Percentiles rank a stretch among this genome's conserved stretches.
Conservation (phyloP, 2,888 invertebrate genomes). For the Scotopteryx bipunctaria region DNA sequence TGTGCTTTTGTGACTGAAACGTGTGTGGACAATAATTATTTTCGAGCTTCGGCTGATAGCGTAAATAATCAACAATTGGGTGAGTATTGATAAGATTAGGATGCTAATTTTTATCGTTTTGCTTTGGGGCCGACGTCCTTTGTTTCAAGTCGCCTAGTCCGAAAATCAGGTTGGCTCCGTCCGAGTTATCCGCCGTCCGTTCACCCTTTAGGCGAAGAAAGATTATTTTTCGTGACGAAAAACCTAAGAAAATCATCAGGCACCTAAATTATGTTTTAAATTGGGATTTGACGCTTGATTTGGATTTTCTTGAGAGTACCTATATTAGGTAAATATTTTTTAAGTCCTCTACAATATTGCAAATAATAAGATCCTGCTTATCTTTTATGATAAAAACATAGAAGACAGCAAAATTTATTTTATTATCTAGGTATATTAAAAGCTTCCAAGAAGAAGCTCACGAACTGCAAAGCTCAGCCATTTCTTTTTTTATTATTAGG, state of each 20-base stretch:
- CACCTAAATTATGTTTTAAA: too few relatives aligned
- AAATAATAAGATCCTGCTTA: too few relatives aligned
- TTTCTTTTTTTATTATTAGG: too few relatives aligned
- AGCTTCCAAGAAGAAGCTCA: too few relatives aligned
- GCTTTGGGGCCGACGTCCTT: slow-evolving; percentile 53
- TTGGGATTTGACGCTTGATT: too few relatives aligned
- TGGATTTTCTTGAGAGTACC: too few relatives aligned
- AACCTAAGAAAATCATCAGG: not conserved
- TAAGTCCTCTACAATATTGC: too few relatives aligned
- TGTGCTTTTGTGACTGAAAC: slow-evolving; percentile 69
- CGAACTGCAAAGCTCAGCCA: too few relatives aligned
- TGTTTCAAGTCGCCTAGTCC: slow-evolving; percentile 34
- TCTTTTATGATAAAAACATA: too few relatives aligned
- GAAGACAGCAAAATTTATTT: too few relatives aligned
- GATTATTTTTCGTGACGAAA: slow-evolving; percentile 15
- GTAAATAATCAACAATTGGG: slow-evolving; percentile 81
- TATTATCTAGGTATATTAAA: too few relatives aligned
- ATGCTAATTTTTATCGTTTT: slow-evolving; percentile 78
- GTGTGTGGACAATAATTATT: slow-evolving; percentile 64
- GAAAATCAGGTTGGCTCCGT: slow-evolving; percentile 52
- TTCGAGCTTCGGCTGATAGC: slow-evolving; percentile 70
- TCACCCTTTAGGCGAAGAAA: slow-evolving; percentile 43
- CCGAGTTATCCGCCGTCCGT: slow-evolving; percentile 49
- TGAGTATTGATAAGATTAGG: slow-evolving; percentile 81
- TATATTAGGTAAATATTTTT: too few relatives aligned